Evolutionary conservation across 2,797 vertebrate species (phyloP).

Genomic region (Rhynchotus rufescens): DNA sequence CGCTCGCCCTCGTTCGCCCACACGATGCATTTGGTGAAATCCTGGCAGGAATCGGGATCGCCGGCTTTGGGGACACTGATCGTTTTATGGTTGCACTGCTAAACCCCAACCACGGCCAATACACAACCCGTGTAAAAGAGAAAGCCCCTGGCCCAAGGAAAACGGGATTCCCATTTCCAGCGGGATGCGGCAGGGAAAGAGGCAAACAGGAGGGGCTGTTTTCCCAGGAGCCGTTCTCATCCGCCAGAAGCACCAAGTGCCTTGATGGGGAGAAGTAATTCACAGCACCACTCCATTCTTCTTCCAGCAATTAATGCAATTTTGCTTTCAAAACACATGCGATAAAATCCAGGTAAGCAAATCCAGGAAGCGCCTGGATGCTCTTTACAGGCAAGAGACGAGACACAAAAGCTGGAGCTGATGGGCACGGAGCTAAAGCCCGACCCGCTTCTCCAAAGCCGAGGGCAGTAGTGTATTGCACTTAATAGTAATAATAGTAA

Average conservation of each 20-base stretch:
- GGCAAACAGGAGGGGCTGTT: not conserved
- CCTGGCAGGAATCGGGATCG: not conserved
- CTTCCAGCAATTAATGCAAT: not conserved
- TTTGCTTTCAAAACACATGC: not conserved
- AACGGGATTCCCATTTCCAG: not conserved
- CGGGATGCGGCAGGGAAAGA: conserved; percentile 4
- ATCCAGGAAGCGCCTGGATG: not conserved
- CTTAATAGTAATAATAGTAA: too few relatives aligned
- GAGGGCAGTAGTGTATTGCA: not conserved
- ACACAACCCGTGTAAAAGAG: not conserved
- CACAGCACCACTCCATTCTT: not conserved
- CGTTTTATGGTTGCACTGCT: not conserved
- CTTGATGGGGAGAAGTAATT: not conserved
- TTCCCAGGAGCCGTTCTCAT: not conserved
- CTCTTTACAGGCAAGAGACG: not conserved
- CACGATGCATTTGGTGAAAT: not conserved
- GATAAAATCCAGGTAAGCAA: not conserved
- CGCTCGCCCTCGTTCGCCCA: not conserved
- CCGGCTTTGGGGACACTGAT: not conserved
- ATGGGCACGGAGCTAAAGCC: not conserved
- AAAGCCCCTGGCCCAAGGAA: not conserved
- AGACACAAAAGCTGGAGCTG: not conserved
- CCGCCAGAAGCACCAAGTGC: not conserved
- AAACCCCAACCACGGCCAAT: not conserved
- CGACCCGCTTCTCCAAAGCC: not conserved